Evolutionary conservation across 2,113 vertebrate species (phyloP).

Genomic region (Cygnus buccinator): DNA sequence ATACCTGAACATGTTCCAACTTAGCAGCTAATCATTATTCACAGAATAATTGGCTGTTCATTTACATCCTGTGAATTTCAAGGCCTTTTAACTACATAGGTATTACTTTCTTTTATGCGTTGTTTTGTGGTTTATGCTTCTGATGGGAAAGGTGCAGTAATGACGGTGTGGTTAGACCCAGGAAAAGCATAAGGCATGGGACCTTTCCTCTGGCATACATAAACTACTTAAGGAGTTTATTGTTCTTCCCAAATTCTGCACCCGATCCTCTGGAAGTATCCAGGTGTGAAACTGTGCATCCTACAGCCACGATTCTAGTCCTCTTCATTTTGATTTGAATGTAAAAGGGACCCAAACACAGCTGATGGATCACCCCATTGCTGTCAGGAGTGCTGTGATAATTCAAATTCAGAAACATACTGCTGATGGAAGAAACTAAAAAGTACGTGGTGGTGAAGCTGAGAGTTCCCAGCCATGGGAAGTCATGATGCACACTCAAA

Average conservation of each 20-base stretch:
- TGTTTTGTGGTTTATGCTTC: neutral
- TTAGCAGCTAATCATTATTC: constrained; percentile 49
- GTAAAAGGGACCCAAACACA: accelerated
- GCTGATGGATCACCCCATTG: neutral
- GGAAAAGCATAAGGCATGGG: neutral
- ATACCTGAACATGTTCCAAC: constrained; percentile 47
- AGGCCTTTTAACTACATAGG: neutral
- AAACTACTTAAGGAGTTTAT: neutral
- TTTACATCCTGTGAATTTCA: constrained; percentile 49
- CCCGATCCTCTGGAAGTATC: neutral
- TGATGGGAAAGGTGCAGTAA: constrained; percentile 1
- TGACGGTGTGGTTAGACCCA: neutral
- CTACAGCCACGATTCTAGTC: neutral
- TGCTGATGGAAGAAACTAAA: neutral
- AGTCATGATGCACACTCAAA: neutral
- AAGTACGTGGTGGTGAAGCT: neutral
- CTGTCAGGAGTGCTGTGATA: neutral
- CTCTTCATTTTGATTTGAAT: neutral
- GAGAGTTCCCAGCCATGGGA: neutral
- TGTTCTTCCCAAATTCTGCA: neutral
- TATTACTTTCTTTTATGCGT: neutral
- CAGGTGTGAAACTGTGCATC: neutral
- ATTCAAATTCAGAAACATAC: neutral
- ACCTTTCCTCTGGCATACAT: neutral
- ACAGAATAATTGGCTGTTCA: constrained; percentile 21